Evolutionary conservation across 2,113 vertebrate genomes (phyloP).

Genomic region (Larimichthys crocea): DNA sequence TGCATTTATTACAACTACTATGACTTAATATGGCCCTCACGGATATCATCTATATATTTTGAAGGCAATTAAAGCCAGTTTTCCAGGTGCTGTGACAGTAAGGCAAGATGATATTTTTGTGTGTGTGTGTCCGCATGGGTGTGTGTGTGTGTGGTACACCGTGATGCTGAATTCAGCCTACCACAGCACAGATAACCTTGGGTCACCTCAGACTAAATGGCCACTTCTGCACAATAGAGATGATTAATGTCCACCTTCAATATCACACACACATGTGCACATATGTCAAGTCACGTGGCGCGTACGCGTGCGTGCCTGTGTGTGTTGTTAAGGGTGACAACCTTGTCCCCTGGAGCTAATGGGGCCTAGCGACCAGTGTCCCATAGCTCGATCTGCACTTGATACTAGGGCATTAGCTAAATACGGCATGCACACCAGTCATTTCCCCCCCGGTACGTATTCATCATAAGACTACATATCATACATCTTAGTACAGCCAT

Average conservation of each 20-base stretch:
- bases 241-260: constrained; percentile 67
- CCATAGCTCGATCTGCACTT: constrained; percentile 51
- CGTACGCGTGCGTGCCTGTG: background rate
- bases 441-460: constrained; percentile 24
- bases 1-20: background rate
- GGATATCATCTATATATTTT: constrained; percentile 18
- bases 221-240: constrained; percentile 53
- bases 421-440: constrained; percentile 34
- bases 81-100: constrained; percentile 9
- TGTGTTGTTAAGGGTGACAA: constrained; percentile 41
- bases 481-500: constrained; percentile 3
- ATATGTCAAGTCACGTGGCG: constrained; percentile 12
- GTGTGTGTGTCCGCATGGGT: background rate
- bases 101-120: background rate
- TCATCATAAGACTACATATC: constrained; percentile 5
- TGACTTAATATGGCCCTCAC: constrained; percentile 4
- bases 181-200: constrained; percentile 64
- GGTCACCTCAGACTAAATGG: constrained; percentile 58
- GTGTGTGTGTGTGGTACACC: constrained; percentile 4
- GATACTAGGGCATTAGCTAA: constrained; percentile 55
- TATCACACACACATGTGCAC: constrained; percentile 12
- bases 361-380: constrained; percentile 60
- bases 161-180: constrained; percentile 21
- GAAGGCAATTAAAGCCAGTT: constrained; percentile 1
- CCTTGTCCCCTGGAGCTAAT: constrained; percentile 71